phyloP scores from a whole-genome alignment of 2,113 vertebrate genomes.

The Octodon degus region DNA sequence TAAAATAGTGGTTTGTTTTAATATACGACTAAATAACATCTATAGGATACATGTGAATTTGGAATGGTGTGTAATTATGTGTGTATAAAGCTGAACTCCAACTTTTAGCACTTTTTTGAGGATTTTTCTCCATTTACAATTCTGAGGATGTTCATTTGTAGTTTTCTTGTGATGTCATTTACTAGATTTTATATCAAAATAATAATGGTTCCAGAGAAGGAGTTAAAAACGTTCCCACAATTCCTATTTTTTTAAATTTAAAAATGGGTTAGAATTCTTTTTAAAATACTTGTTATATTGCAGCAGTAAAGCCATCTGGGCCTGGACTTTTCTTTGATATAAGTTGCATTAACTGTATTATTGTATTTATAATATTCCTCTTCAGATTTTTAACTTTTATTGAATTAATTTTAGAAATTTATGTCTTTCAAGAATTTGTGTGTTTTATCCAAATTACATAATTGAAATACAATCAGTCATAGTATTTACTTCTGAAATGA shows the following conservation, averaged over 20 bases:
- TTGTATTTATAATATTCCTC: not conserved
- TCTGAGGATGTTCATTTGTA: not conserved
- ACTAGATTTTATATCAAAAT: not conserved
- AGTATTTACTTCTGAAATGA: not conserved
- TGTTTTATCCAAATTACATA: not conserved
- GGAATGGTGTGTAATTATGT: not conserved
- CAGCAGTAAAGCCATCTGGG: not conserved
- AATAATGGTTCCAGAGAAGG: not conserved
- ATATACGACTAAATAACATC: not conserved
- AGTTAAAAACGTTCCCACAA: not conserved
- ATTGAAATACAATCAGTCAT: not conserved
- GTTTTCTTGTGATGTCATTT: not conserved
- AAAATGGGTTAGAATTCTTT: not conserved
- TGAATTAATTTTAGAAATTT: not conserved
- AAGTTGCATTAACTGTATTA: not conserved
- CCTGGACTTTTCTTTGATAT: not conserved
- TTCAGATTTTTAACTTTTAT: not conserved
- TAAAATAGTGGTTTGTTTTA: not conserved
- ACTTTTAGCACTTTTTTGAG: conserved; percentile 14
- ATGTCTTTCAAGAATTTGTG: not conserved
- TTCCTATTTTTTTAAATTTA: conserved; percentile 1
- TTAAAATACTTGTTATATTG: not conserved
- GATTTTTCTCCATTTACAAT: not conserved
- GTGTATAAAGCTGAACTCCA: not conserved
- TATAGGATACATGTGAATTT: not conserved